Base-by-base conservation (phyloP, 1,140 invertebrate genomes). In the Caenorhabditis briggsae region DNA sequence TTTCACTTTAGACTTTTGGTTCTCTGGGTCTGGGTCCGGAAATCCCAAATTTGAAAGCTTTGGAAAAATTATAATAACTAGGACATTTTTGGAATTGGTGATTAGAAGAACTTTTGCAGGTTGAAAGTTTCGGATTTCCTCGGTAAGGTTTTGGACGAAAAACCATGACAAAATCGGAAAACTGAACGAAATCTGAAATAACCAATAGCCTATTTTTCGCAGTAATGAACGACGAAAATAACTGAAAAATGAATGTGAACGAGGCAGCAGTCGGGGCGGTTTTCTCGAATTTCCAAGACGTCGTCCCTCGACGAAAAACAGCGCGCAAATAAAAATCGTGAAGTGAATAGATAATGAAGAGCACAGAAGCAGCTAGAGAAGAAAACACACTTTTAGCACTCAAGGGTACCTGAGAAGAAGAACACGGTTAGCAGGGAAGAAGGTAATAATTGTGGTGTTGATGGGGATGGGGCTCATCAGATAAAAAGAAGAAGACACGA, bases 201-300 rank as follows among this genome's bases (percentile, higher is more conserved):
- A 33, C 33, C 33, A 33, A 33, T 33, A 33, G 33, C 33, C 33
- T 33, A 33, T 33, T 33, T 33, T 33, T 33, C 33, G 33, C 33
- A 33, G 33, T 33, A 33, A 33, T 33, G 33, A 33, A 33, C 33
- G 33, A 70, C 33, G 18, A 43, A 43, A 70, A 70, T 18, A 70
- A 43, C 16, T 25, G 16, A 46, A 70, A 70, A 25, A 70, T 59
- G 61, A 41, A 64, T 64, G 61, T 46, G 64, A 70, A 70, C 23
- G 64, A 70, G 41, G 46, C 8, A 50, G 46, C 9, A 2, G 33
- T 33, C 33, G 33, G 33, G 33, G 33, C 18, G 70, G 70, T 78
- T 48, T 53, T 78, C 70, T 78, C 70, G 70, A 25, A 78, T 78
- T 78, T 78, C 70, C 50, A n/a, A 78, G 70, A 78, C 46, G 43